phyloP scores from a whole-genome alignment of 2,888 invertebrate species.

The Rhopalosiphum nymphaeae region DNA sequence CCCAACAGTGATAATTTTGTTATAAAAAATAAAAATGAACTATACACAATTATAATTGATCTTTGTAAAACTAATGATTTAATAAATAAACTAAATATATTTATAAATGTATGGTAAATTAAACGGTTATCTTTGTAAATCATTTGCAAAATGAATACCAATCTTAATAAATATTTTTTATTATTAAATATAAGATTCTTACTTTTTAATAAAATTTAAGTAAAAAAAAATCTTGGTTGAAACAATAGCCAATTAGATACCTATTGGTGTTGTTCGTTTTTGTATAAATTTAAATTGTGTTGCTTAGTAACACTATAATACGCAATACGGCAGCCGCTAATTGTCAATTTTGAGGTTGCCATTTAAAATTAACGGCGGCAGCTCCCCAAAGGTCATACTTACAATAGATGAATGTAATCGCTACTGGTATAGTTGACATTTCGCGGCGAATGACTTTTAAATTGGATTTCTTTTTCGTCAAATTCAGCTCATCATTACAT shows the following conservation, averaged over 20 bases:
- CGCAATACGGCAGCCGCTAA: constrained; percentile 55
- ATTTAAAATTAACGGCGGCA: constrained; percentile 59
- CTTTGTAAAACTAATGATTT: not conserved
- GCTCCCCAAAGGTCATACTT: constrained; percentile 57
- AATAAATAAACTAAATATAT: not conserved
- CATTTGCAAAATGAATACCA: not conserved
- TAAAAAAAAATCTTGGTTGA: not conserved
- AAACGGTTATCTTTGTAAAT: not conserved
- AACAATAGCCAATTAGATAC: constrained; percentile 25
- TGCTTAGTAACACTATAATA: constrained; percentile 56
- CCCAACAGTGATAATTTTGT: not conserved
- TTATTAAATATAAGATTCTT: not conserved
- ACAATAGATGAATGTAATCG: constrained; percentile 61
- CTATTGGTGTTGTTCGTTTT: constrained; percentile 14
- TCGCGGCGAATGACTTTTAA: constrained; percentile 63
- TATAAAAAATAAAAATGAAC: not conserved
- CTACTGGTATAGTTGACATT: constrained; percentile 59
- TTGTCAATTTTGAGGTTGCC: constrained; percentile 65
- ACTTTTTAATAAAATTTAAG: not conserved
- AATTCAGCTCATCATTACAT: constrained; percentile 35
- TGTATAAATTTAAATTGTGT: constrained; percentile 28
- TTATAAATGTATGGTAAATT: not conserved
- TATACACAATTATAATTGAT: not conserved
- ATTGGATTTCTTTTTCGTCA: constrained; percentile 46
- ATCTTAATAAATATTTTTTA: not conserved